Percentiles rank a stretch among this genome's conserved stretches.
These are phyloP conservation scores for Pipistrellus pygmaeus DNA, from an alignment of 2,797 vertebrate genomes.

Conservation along the genomic window DNA sequence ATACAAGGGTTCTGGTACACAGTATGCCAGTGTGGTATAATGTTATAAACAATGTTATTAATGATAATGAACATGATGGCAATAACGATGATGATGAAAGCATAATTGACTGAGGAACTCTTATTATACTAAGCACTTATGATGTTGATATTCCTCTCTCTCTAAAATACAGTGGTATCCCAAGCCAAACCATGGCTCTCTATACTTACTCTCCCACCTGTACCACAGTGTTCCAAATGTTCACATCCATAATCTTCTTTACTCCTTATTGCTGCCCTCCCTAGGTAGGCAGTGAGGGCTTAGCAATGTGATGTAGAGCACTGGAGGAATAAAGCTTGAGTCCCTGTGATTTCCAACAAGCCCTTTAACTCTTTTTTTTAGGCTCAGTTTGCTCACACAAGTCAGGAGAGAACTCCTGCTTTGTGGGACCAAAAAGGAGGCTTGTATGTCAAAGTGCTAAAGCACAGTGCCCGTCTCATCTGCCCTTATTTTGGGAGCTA, in stretches of 20 bases:
- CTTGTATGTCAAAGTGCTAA: neutral
- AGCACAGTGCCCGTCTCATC: neutral
- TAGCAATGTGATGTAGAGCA: neutral
- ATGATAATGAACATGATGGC: neutral
- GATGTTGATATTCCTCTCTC: neutral
- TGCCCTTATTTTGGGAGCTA: constrained; percentile 12
- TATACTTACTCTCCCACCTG: neutral
- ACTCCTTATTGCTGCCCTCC: neutral
- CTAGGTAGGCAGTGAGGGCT: neutral
- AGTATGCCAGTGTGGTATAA: neutral
- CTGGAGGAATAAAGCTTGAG: neutral
- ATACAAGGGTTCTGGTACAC: neutral
- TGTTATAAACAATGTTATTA: neutral
- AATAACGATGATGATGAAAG: neutral
- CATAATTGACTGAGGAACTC: neutral
- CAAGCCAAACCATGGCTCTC: neutral
- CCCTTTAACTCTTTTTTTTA: neutral
- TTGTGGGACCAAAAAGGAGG: constrained; percentile 19
- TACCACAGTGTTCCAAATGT: neutral
- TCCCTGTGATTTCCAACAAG: neutral
- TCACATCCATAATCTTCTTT: neutral
- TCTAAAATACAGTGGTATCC: neutral
- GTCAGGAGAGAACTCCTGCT: neutral
- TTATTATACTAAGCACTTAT: neutral
- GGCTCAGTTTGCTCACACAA: neutral